Base-by-base conservation (phyloP, 1,140 invertebrate species). In the Globodera rostochiensis region DNA sequence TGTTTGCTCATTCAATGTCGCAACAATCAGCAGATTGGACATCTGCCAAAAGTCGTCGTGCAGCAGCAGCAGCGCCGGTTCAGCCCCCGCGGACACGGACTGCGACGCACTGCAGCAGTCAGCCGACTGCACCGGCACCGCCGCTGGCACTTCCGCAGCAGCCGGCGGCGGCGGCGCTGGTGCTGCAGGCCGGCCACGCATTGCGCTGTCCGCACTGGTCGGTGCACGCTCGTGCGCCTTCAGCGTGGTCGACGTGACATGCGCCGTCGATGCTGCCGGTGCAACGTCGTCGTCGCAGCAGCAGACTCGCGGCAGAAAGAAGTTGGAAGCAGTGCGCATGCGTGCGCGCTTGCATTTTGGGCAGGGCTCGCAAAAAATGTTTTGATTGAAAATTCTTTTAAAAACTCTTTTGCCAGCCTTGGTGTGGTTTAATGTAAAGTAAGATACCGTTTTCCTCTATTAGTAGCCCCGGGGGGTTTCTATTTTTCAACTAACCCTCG, bases 401-500 rank as follows among this genome's bases (percentile, higher is more conserved):
- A 85, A 57, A 84, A 75, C 53, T 76, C 69, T 21, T 73, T 83
- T 19, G 53, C 53, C 9, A 79, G 21, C 69, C 69, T 77, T 75
- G 7, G 19, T 73, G 8, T 67, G 36, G 47, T 36, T 36, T 36
- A 36, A 0, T 36, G 36, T 75, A 75, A 57, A 75, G 13, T n/a
- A 75, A 2, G 13, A 73, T 73, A 73, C 73, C 25, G 25, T 25
- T 25, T 25, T 25, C 25, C 25, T 25, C 25, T 25, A 25, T 25
- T 25, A 25, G 25, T 25, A 25, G 25, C 25, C 25, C 25, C 25
- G 25, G 25, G 25, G 25, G 25, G 1, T 25, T 25, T 25, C 25
- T 25, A n/a, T n/a, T n/a, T n/a, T n/a, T n/a, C n/a, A n/a, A n/a
- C n/a, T n/a, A n/a, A n/a, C n/a, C n/a, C n/a, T n/a, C n/a, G n/a